Percentiles rank a stretch among this genome's conserved stretches.
Evolutionary conservation across 1,140 invertebrate genomes (phyloP).

Genomic region (Zaprionus lachaisei): DNA sequence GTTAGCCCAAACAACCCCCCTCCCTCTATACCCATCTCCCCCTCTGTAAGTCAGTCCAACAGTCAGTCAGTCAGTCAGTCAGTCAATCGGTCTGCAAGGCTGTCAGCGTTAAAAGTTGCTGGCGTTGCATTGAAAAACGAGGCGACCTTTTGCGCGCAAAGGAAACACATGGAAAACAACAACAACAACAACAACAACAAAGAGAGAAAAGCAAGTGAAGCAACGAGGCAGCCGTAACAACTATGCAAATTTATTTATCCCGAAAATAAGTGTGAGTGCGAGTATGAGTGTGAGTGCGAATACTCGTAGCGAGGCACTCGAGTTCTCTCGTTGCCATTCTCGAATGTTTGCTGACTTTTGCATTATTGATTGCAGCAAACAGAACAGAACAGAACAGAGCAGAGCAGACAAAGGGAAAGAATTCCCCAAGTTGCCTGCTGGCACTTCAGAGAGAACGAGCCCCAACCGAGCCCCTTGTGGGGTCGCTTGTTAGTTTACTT

Average conservation of each 20-base stretch:
- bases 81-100: conserved; percentile 42
- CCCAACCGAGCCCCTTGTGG: conserved; percentile 4
- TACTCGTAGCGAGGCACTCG: conserved; percentile 3
- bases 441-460: conserved; percentile 10
- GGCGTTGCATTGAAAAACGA: conserved; percentile 66
- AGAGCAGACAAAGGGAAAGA: conserved; percentile 12
- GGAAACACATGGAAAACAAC: conserved; percentile 31
- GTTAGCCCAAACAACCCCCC: not conserved
- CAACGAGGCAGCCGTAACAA: conserved; percentile 18
- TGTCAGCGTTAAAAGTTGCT: conserved; percentile 60
- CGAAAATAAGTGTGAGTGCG: conserved; percentile 50
- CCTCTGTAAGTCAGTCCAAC: conserved; percentile 27
- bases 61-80: conserved; percentile 23
- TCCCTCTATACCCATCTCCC: conserved; percentile 10
- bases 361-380: conserved; percentile 48
- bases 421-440: not conserved
- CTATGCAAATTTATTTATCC: conserved; percentile 71
- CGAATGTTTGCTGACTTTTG: conserved; percentile 37
- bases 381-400: conserved; percentile 10
- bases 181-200: conserved; percentile 19
- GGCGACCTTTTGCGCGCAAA: conserved; percentile 51
- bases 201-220: conserved; percentile 4
- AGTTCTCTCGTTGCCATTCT: not conserved
- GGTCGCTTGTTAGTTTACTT: conserved; percentile 34
- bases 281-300: conserved; percentile 2